A percentile compares a stretch with the other conserved stretches of the same genome.
Evolutionary conservation across 1,140 invertebrate genomes (phyloP).

Genomic region (Dreissena polymorpha): DNA sequence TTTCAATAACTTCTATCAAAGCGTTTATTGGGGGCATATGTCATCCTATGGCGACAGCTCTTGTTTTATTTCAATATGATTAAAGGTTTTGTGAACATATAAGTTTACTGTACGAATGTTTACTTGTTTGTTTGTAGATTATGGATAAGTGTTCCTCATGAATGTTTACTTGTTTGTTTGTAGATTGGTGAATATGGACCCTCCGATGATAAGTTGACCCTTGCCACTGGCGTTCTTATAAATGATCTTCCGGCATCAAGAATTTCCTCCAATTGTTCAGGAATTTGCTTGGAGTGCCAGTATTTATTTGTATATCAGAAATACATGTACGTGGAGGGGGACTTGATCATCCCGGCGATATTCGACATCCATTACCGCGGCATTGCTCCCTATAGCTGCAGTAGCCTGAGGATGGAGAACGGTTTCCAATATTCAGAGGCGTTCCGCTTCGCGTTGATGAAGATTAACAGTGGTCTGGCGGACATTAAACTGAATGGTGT

Average conservation of each 20-base stretch:
- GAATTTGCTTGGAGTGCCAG: constrained; percentile 69
- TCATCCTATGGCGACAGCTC: too few species aligned
- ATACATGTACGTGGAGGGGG: constrained; percentile 69
- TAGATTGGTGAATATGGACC: constrained; percentile 68
- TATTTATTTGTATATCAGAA: constrained; percentile 69
- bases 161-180: background rate
- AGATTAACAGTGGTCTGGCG: constrained; percentile 67
- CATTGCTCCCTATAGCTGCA: constrained; percentile 67
- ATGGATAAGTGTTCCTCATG: too few species aligned
- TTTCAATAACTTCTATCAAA: too few species aligned
- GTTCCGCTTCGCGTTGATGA: constrained; percentile 71
- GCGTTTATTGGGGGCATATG: too few species aligned
- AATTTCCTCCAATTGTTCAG: constrained; percentile 61
- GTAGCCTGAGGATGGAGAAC: constrained; percentile 60
- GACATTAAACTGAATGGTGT: constrained; percentile 81
- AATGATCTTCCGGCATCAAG: background rate
- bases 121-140: constrained; percentile 55
- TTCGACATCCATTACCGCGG: constrained; percentile 74
- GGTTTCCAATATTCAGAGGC: constrained; percentile 75
- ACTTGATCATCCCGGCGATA: constrained; percentile 72
- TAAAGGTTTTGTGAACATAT: too few species aligned
- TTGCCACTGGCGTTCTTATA: constrained; percentile 35
- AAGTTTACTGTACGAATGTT: too few species aligned
- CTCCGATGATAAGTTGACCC: constrained; percentile 4
- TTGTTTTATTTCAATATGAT: constrained; percentile 3